Evolutionary conservation across 2,888 invertebrate species (phyloP).

Genomic region (Cactoblastis cactorum): DNA sequence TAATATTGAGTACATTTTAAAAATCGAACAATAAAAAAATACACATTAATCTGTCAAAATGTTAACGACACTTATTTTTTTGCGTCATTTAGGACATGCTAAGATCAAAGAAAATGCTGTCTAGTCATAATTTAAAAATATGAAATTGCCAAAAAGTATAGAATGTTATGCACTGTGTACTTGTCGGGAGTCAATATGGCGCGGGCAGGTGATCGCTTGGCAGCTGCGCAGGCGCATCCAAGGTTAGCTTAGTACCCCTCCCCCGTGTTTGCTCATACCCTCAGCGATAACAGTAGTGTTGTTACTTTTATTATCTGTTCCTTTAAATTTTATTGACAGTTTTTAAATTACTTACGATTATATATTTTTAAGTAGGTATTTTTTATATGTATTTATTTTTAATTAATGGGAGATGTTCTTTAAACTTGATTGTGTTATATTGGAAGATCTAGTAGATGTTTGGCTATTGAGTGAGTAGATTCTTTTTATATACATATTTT

Average conservation of each 20-base stretch:
- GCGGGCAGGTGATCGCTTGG: slow-evolving; percentile 65
- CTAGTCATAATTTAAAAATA: slow-evolving; percentile 9
- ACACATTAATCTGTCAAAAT: too few relatives aligned
- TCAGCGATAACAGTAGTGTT: slow-evolving; percentile 55
- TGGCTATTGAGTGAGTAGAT: too few relatives aligned
- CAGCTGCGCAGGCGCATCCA: slow-evolving; percentile 70
- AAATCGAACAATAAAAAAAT: background rate
- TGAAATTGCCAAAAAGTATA: slow-evolving; percentile 23
- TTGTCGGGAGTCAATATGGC: slow-evolving; percentile 62
- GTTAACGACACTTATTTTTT: too few relatives aligned
- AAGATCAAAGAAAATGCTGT: too few relatives aligned
- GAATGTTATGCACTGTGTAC: slow-evolving; percentile 42
- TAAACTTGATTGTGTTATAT: too few relatives aligned
- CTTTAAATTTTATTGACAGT: slow-evolving; percentile 19
- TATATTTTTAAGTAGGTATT: background rate
- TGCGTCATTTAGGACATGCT: too few relatives aligned
- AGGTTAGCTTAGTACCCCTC: slow-evolving; percentile 56
- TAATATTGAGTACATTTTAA: background rate
- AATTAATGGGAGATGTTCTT: too few relatives aligned
- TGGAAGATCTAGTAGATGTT: too few relatives aligned
- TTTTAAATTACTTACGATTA: background rate
- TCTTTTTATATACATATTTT: too few relatives aligned
- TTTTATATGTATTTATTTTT: background rate
- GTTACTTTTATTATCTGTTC: slow-evolving; percentile 24
- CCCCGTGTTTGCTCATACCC: slow-evolving; percentile 46